Base-by-base conservation (phyloP, 2,113 vertebrate species). In the Menura novaehollandiae region DNA sequence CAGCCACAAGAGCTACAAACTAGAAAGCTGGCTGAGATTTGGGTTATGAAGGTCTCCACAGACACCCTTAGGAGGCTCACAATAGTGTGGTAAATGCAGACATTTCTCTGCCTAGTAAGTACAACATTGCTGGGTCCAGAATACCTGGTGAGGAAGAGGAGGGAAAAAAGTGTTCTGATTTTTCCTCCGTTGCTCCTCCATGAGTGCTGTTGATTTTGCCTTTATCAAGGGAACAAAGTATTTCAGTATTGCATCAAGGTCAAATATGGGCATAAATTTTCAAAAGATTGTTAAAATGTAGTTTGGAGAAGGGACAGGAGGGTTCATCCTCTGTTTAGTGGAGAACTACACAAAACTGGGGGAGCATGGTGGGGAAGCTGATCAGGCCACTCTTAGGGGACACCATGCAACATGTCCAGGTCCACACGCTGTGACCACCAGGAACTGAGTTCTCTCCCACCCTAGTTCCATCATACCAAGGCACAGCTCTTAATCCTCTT, bases 361-460 rank as follows among this genome's bases (percentile, higher is more conserved):
- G 21, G 13, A n/a, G 17, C 20, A 15, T 0, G 0, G 35, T 12
- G 11, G 28, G 13, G 32, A 72, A 73, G 47, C 8, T 60, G 81
- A 89, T 33, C 30, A 82, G 43, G 41, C 43, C 79, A 53, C 1
- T 2, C 32, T 30, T 68, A 28, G 3, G 15, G 22, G 11, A 22
- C 41, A 33, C 22, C 7, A 4, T 15, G 33, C n/a, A 75, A 4
- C 26, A 27, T 0, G 1, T 27, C 32, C 26, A 35, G 37, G 21
- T 44, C 13, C 26, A 12, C 20, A 18, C 0, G 0, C 21, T 35
- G 5, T 52, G 68, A 44, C 37, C 28, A 46, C 15, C 3, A 24
- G 49, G 46, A 64, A 23, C 22, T 51, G 0, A 0, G 6, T 49
- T 86, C 33, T 30, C 30, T 85, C 22, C 44, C 23, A 39, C 9